phyloP scores from a whole-genome alignment of 2,888 invertebrate genomes.

The Rhagium mordax region DNA sequence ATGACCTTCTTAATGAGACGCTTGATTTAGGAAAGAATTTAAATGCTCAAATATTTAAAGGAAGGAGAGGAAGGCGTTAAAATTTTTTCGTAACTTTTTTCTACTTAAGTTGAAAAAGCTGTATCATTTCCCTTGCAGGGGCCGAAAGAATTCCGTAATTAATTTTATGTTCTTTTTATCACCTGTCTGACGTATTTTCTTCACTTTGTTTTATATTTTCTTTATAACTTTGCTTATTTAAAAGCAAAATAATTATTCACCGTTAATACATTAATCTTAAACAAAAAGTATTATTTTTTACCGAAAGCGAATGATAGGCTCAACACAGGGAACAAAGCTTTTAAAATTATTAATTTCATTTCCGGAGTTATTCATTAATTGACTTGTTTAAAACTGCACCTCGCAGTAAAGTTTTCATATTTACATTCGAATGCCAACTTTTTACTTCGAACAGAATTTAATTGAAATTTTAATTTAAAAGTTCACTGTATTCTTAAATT shows the following conservation, averaged over 20 bases:
- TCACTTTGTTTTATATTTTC: neutral
- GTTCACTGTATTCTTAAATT: neutral
- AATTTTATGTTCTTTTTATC: slow-evolving; percentile 1
- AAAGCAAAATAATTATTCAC: neutral
- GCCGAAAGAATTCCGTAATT: neutral
- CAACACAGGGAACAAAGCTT: neutral
- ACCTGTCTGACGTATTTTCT: neutral
- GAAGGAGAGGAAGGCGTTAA: slow-evolving; percentile 39
- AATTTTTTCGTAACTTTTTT: slow-evolving; percentile 3
- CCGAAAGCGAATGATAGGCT: neutral
- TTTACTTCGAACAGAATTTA: neutral
- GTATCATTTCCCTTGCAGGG: slow-evolving; percentile 28
- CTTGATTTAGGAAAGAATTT: slow-evolving; percentile 60
- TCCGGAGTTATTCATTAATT: neutral
- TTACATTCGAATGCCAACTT: neutral
- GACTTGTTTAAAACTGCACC: neutral
- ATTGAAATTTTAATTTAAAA: neutral
- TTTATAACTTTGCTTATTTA: neutral
- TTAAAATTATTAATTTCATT: neutral
- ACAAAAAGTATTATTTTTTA: neutral
- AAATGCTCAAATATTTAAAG: slow-evolving; percentile 57
- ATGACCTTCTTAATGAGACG: slow-evolving; percentile 60
- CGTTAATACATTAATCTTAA: neutral
- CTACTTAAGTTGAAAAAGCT: slow-evolving; percentile 35
- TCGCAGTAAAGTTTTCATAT: neutral